Conservation (phyloP, 2,888 invertebrate species). For the Exephanes ischioxanthus region DNA sequence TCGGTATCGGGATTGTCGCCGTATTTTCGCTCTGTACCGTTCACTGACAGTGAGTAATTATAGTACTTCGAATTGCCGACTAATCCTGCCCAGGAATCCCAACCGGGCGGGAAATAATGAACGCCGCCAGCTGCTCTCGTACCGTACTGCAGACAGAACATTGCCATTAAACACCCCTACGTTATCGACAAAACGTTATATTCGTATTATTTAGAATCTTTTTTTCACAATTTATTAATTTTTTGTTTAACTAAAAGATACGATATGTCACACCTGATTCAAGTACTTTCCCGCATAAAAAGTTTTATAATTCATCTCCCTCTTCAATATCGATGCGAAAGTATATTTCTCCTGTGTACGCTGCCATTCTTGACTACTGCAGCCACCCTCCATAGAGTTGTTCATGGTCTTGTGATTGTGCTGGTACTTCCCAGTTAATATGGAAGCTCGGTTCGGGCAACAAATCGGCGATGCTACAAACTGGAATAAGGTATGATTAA, state of each 20-base stretch:
- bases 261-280: conserved; percentile 89
- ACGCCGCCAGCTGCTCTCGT: conserved; percentile 87
- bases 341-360: conserved; percentile 88
- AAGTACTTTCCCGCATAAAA: conserved; percentile 98
- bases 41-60: conserved; percentile 93
- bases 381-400: conserved; percentile 92
- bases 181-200: neutral
- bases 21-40: conserved; percentile 89
- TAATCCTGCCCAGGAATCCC: conserved; percentile 95
- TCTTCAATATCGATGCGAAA: conserved; percentile 89
- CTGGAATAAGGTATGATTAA: conserved; percentile 85
- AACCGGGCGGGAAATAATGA: conserved; percentile 91
- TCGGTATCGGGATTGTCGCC: conserved; percentile 86
- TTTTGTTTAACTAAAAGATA: neutral
- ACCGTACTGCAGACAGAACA: conserved; percentile 87
- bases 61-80: conserved; percentile 97
- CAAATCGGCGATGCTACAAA: conserved; percentile 95
- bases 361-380: conserved; percentile 90
- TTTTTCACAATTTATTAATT: neutral
- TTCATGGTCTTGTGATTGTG: conserved; percentile 93
- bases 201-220: conserved; percentile 8
- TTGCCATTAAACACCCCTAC: neutral
- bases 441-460: conserved; percentile 95
- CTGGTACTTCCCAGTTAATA: conserved; percentile 93
- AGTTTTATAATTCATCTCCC: conserved; percentile 89